Evolutionary conservation across 53 echinoderm and acorn worm genomes (phyloP), one percentile per base, ranked within the genome.

Genomic region (Stichopus horrens): DNA sequence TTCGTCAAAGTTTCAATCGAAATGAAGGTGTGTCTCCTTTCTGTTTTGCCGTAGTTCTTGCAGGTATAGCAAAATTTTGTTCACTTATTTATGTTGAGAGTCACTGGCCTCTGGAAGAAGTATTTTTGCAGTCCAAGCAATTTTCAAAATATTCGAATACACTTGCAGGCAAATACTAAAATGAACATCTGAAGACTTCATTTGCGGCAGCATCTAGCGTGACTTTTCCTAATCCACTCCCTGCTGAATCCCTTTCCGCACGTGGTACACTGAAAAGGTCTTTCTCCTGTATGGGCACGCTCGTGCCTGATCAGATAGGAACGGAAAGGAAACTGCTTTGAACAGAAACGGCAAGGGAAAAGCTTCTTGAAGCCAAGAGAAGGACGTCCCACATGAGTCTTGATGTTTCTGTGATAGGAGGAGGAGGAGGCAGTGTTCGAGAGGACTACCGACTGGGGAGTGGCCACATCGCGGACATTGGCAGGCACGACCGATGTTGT

Each of bases 271-370:
- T n/a, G 19, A 21, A 56, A 80, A 9, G 80, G 80, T 57, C 55
- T 80, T 55, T 80, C 80, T 56, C 80, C 80, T 9, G 56, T 80
- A 57, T 80, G 80, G 0, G n/a, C 21, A 19, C 80, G 55, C 57
- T 55, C 55, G 55, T 79, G 79, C 53, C 79, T 53, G 5, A 54
- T 21, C 54, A 80, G n/a, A 9, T 79, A 57, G 18, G 80, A 55
- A 16, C 55, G 71, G 18, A n/a, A 71, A 4, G 19, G 5, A 20
- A 71, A 71, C 18, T 18, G 71, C 19, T 71, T 71, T 16, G 19
- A 71, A 20, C 71, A 71, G 71, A 5, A 71, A 71, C 71, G 7
- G 19, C 71, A 71, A 1, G 71, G 19, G 7, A 71, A 71, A 6
- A 18, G 18, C 71, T 71, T 18, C 71, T 71, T 71, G 16, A 7